Conservation (phyloP, 2,797 vertebrate genomes). For the Synaphobranchus kaupii region DNA sequence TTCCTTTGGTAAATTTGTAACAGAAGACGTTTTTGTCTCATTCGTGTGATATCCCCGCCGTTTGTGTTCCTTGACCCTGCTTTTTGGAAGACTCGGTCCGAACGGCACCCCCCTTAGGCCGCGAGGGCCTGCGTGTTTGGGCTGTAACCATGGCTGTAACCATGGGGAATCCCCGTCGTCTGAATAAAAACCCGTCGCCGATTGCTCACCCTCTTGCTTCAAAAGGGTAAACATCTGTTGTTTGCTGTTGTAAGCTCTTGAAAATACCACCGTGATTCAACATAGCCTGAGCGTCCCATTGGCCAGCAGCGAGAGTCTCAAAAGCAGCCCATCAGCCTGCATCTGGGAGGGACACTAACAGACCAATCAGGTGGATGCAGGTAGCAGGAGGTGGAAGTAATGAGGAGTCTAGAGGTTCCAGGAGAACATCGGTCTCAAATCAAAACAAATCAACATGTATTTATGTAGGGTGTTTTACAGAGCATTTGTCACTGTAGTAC, state of each 20-base stretch:
- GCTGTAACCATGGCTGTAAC: conserved; percentile 10
- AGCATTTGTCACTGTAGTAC: too few species aligned
- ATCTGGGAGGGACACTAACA: background rate
- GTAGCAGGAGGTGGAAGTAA: background rate
- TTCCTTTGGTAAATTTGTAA: background rate
- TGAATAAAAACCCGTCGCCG: background rate
- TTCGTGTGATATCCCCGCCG: background rate
- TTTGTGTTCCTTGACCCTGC: background rate
- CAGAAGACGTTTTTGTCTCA: background rate
- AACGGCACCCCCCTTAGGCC: background rate
- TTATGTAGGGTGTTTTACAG: too few species aligned
- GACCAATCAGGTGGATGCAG: background rate
- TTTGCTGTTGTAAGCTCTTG: background rate
- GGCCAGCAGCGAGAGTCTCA: background rate
- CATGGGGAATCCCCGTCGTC: background rate
- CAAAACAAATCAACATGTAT: too few species aligned
- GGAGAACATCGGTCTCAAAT: background rate
- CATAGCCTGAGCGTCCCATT: background rate
- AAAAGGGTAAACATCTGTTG: conserved; percentile 12
- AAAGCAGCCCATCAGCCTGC: background rate
- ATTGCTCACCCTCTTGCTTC: background rate
- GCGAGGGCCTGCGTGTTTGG: background rate
- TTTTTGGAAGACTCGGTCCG: background rate
- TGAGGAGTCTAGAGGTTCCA: background rate
- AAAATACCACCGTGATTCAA: background rate